Evolutionary conservation across 1,140 invertebrate species (phyloP).

Genomic region (Philopotamus ludificatus): DNA sequence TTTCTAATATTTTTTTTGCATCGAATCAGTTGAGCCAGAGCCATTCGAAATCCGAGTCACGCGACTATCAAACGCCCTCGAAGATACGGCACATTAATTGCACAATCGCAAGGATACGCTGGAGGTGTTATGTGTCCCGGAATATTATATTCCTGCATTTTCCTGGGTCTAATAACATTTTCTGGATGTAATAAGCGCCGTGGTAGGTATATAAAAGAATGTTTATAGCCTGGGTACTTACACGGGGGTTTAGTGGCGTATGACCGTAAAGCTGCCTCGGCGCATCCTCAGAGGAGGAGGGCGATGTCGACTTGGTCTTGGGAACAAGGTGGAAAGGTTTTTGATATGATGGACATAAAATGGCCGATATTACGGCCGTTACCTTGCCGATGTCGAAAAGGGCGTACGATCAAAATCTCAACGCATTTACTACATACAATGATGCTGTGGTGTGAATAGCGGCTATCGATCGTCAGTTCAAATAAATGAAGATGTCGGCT

Average conservation of each 20-base stretch:
- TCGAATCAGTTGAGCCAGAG: no score
- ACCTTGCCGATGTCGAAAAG: slow-evolving; percentile 1
- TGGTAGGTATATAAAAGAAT: neutral
- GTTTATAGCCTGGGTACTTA: neutral
- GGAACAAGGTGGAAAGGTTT: neutral
- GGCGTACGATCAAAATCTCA: neutral
- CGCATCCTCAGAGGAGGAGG: neutral
- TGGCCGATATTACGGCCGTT: slow-evolving; percentile 1
- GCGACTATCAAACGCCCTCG: no score
- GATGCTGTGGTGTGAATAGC: no score
- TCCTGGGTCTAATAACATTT: neutral
- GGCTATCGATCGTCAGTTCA: no score
- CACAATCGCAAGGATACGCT: no score
- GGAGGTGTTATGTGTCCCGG: no score
- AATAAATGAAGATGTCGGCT: no score
- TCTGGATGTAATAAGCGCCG: neutral
- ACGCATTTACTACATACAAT: no score
- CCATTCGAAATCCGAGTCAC: no score
- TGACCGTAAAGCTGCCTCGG: slow-evolving; percentile 4
- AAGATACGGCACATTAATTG: no score
- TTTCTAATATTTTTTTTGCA: no score
- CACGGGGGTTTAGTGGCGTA: slow-evolving; percentile 5
- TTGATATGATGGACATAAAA: slow-evolving; percentile 11
- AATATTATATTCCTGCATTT: no score
- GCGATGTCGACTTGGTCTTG: neutral